Base-by-base conservation (phyloP, 2,888 invertebrate species). In the Patella ulyssiponensis region DNA sequence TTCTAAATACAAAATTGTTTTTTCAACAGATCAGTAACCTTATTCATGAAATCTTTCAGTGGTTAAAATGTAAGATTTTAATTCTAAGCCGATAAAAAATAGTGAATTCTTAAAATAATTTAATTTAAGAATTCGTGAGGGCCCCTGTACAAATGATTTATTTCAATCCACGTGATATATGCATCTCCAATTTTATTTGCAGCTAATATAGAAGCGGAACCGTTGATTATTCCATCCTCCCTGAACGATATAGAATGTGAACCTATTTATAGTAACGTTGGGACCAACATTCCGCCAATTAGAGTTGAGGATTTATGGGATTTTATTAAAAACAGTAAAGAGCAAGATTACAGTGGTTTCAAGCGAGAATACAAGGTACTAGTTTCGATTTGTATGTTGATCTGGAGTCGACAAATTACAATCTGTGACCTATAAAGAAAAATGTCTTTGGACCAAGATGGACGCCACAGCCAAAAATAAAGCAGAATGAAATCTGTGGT, bases 261-360 rank as follows among this genome's bases (percentile, higher is more conserved):
- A 79, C 89, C 89, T 64, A 82, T 88, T 71, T 89, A 89, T 80
- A 87, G 87, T 76, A 89, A 89, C 82, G 82, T 86, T 81, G 87
- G 86, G 77, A 82, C 81, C 73, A 81, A 80, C 69, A 75, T 83
- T 27, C 84, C 86, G 15, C 84, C 89, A 51, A 88, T 91, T 33
- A 87, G 87, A 75, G 90, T 91, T 9, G 90, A 89, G 76, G 88
- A 90, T 79, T 84, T 91, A 70, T 90, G 90, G 90, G 89, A 90
- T 82, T 90, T 89, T 79, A 89, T 91, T 54, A 87, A 88, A 78
- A 86, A 87, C 77, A 88, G 88, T 81, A 90, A 89, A 77, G 84
- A 84, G 69, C 88, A 88, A 78, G 87, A 87, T 56, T 81, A 85
- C 74, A 88, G 90, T 69, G 88, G 88, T 7, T 82, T 91, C 23